A percentile compares a stretch with the other conserved stretches of the same genome.
These are phyloP conservation scores for Sepiola atlantica DNA, from an alignment of 2,888 invertebrate genomes.

Conservation along the genomic window DNA sequence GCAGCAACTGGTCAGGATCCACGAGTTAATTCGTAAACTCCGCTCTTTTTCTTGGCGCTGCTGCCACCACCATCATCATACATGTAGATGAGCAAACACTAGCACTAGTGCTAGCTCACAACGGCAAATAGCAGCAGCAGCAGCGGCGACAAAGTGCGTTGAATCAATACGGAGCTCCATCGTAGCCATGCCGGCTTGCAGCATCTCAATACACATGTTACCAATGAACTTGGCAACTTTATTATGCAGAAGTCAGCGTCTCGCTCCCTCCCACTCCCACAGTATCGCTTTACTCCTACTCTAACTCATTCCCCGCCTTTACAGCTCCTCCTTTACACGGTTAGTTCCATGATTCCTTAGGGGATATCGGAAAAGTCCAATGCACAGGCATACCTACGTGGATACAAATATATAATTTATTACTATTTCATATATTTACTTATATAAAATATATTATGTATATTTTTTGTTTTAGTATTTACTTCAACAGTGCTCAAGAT, in stretches of 20 bases:
- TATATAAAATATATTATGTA: too few relatives aligned
- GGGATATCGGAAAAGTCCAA: slow-evolving; percentile 13
- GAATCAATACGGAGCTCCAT: slow-evolving; percentile 39
- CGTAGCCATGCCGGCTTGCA: slow-evolving; percentile 37
- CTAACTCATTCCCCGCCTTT: not conserved
- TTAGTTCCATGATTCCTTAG: slow-evolving; percentile 1
- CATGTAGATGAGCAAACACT: not conserved
- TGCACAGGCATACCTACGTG: not conserved
- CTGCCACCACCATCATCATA: not conserved
- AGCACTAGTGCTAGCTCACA: slow-evolving; percentile 36
- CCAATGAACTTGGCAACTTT: slow-evolving; percentile 32
- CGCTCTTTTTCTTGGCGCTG: slow-evolving; percentile 32
- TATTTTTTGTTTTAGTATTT: too few relatives aligned
- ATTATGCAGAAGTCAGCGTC: slow-evolving; percentile 19
- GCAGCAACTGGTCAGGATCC: slow-evolving; percentile 9
- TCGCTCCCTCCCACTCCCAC: not conserved
- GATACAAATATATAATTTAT: not conserved
- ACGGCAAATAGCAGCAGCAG: slow-evolving; percentile 36
- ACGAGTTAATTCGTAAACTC: slow-evolving; percentile 10
- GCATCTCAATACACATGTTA: slow-evolving; percentile 32
- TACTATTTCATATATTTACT: too few relatives aligned
- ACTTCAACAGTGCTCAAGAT: too few relatives aligned
- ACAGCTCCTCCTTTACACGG: not conserved
- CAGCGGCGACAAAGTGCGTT: not conserved
- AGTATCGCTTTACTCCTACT: not conserved